These are phyloP conservation scores for Phenganax subtilis DNA, from an alignment of 92 coral and sea anemone species.

Conservation along the genomic window DNA sequence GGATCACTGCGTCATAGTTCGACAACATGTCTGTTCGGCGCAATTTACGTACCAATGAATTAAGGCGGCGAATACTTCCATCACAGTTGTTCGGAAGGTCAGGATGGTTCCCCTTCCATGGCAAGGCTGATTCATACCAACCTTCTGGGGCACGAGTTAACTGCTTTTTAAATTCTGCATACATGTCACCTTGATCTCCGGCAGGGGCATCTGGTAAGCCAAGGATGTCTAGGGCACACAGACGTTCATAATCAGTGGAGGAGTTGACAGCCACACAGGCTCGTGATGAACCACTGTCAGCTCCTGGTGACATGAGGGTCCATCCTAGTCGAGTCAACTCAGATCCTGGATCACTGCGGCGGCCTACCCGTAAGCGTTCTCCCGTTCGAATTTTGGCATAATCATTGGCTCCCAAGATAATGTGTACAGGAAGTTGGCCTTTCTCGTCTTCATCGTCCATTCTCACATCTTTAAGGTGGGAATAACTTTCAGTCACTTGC, in stretches of 20 bases:
- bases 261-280: constrained; percentile 56
- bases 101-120: constrained; percentile 52
- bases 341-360: constrained; percentile 62
- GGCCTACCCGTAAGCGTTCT: constrained; percentile 54
- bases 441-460: constrained; percentile 56
- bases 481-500: constrained; percentile 41
- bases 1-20: constrained; percentile 50
- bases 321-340: constrained; percentile 62
- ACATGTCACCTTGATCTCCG: constrained; percentile 46
- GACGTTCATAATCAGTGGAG: constrained; percentile 44
- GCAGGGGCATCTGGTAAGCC: constrained; percentile 49
- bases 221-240: constrained; percentile 55
- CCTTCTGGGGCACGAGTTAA: constrained; percentile 46
- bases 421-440: constrained; percentile 50
- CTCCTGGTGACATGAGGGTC: constrained; percentile 63
- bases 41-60: constrained; percentile 22
- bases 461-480: constrained; percentile 51
- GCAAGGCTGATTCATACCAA: constrained; percentile 51
- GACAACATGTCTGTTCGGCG: constrained; percentile 40
- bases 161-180: constrained; percentile 56
- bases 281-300: constrained; percentile 36
- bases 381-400: constrained; percentile 56
- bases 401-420: constrained; percentile 57
- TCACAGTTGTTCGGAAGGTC: constrained; percentile 45
- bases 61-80: constrained; percentile 43